Percentiles rank a stretch among this genome's conserved stretches.
Conservation (phyloP, 1,140 invertebrate genomes). For the Dendroctonus ponderosae region DNA sequence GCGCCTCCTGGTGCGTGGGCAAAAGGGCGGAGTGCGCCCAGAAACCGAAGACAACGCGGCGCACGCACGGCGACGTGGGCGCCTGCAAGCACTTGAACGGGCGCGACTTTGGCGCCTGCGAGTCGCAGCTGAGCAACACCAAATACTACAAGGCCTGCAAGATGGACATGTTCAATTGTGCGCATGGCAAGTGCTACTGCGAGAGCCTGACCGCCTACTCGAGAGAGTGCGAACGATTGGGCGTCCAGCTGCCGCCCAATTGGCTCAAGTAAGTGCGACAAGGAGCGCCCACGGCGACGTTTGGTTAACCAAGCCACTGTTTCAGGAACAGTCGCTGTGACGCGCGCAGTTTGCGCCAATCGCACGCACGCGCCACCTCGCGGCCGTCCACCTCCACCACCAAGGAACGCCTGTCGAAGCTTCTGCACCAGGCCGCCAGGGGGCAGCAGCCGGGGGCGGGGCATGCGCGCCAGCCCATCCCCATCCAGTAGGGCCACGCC, state of each 20-base stretch:
- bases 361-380: too few relatives aligned
- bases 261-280: slow-evolving; percentile 60
- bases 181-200: slow-evolving; percentile 78
- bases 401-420: too few relatives aligned
- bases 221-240: slow-evolving; percentile 76
- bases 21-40: slow-evolving; percentile 64
- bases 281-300: too few relatives aligned
- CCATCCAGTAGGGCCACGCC: too few relatives aligned
- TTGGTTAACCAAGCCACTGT: too few relatives aligned
- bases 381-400: too few relatives aligned
- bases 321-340: too few relatives aligned
- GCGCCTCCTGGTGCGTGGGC: slow-evolving; percentile 76
- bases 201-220: slow-evolving; percentile 86
- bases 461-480: too few relatives aligned
- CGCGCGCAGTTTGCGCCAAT: too few relatives aligned
- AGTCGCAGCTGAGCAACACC: slow-evolving; percentile 69
- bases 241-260: slow-evolving; percentile 60
- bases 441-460: too few relatives aligned
- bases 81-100: slow-evolving; percentile 40
- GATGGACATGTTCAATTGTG: slow-evolving; percentile 88
- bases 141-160: slow-evolving; percentile 84
- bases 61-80: slow-evolving; percentile 29
- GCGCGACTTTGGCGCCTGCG: slow-evolving; percentile 65
- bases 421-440: too few relatives aligned
- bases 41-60: slow-evolving; percentile 48